These are phyloP conservation scores for Alosa alosa DNA, from an alignment of 2,113 vertebrate species.

Conservation along the genomic window DNA sequence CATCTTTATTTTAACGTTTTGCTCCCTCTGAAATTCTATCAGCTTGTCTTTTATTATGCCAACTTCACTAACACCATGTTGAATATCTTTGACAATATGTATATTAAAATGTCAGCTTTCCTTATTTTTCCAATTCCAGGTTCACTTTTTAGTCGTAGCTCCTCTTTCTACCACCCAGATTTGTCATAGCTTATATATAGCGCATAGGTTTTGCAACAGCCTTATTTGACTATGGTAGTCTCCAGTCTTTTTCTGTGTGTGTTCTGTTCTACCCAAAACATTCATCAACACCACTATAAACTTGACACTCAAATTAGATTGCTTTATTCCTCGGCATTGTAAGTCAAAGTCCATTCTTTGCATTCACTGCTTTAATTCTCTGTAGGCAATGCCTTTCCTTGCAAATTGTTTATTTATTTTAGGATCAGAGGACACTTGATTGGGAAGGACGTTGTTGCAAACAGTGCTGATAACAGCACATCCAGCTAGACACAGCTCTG, in stretches of 20 bases:
- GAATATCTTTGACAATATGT: no score
- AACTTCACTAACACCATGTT: not conserved
- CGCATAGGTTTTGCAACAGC: no score
- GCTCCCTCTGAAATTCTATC: not conserved
- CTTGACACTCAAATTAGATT: not conserved
- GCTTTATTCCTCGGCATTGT: not conserved
- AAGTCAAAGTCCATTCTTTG: not conserved
- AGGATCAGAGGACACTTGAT: not conserved
- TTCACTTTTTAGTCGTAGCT: no score
- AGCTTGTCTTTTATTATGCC: not conserved
- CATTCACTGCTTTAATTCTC: not conserved
- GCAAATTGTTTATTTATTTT: conserved; percentile 13
- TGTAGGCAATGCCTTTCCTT: not conserved
- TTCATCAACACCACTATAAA: not conserved
- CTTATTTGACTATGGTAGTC: not conserved
- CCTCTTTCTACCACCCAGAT: not conserved
- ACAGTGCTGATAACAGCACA: conserved; percentile 19
- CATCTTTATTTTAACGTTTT: not conserved
- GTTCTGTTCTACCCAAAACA: not conserved
- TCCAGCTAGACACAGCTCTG: not conserved
- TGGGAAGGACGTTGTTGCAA: not conserved
- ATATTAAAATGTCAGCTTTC: no score
- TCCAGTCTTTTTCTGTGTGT: not conserved
- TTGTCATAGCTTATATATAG: not conserved
- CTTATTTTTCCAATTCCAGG: no score